Evolutionary conservation across 2,888 invertebrate species (phyloP), one percentile per base, ranked within the genome.

Genomic region (Corythucha ciliata): DNA sequence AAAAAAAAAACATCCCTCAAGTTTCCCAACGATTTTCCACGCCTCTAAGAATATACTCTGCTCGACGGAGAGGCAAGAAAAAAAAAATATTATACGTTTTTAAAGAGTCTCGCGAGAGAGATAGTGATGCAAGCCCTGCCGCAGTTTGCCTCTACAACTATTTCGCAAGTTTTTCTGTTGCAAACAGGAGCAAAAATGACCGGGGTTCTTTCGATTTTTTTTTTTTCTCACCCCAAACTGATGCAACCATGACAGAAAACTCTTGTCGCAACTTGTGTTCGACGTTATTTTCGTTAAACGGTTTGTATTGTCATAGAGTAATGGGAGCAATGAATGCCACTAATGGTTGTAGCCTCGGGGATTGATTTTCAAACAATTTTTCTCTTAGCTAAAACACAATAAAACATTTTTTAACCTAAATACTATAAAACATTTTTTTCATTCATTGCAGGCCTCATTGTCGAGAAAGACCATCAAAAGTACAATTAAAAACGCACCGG

Each of bases 1-100:
- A 24, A 26, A 21, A 39, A 48, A 48, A 48, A 36, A 36, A 25
- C 2, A 5, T 39, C 26, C 24, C 39, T 21, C n/a, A 37, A 48
- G 48, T 48, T 48, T 48, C 48, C 39, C 37, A 48, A 48, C 48
- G 37, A 48, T 48, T 48, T 37, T 36, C 39, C 48, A 48, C 48
- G 48, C 24, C 39, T n/a, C 26, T 26, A 24, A 20, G 37, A 37
- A 16, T 25, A 37, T 48, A 47, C 47, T 37, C 22, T 27, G 27
- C 32, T 27, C 22, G 21, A 20, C 22, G 37, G 32, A 47, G 26
- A 48, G 25, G 39, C 37, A 33, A 18, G 26, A 33, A 48, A 41
- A 41, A 41, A 24, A 16, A 41, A 41, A 41, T 16, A 41, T 8
- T 41, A 21, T 39, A 20, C n/a, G 25, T 25, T 18, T 18, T 14